These are phyloP conservation scores for Cyclopterus lumpus DNA, from an alignment of 2,797 vertebrate genomes.

Conservation along the genomic window DNA sequence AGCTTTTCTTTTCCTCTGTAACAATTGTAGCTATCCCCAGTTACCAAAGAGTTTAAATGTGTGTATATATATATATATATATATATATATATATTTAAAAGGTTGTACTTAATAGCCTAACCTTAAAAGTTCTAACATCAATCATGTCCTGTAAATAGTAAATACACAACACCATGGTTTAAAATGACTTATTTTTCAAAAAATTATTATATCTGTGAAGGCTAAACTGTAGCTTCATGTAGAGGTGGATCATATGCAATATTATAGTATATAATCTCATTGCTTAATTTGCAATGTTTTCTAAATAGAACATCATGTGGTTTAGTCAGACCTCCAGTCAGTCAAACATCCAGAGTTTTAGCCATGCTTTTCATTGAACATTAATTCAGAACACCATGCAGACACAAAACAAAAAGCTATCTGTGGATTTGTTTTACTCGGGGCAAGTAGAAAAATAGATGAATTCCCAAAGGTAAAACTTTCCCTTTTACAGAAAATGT, in stretches of 20 bases:
- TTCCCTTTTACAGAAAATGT: not conserved
- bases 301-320: not conserved
- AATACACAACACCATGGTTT: not conserved
- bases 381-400: not conserved
- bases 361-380: not conserved
- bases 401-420: not conserved
- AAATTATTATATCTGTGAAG: not conserved
- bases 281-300: not conserved
- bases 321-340: not conserved
- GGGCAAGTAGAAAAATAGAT: not conserved
- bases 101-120: not conserved
- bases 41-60: too few relatives aligned
- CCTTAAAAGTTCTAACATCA: not conserved
- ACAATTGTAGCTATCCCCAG: too few relatives aligned
- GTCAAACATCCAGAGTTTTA: not conserved
- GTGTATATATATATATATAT: too few relatives aligned
- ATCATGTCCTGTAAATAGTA: too few relatives aligned
- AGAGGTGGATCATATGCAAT: not conserved
- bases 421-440: not conserved
- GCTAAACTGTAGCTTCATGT: not conserved
- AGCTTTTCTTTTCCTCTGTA: too few relatives aligned
- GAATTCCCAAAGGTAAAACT: not conserved
- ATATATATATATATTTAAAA: not conserved
- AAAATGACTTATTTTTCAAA: too few relatives aligned
- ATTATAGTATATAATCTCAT: not conserved